These are phyloP conservation scores for Tribolium madens DNA, from an alignment of 1,140 invertebrate species.

Conservation along the genomic window DNA sequence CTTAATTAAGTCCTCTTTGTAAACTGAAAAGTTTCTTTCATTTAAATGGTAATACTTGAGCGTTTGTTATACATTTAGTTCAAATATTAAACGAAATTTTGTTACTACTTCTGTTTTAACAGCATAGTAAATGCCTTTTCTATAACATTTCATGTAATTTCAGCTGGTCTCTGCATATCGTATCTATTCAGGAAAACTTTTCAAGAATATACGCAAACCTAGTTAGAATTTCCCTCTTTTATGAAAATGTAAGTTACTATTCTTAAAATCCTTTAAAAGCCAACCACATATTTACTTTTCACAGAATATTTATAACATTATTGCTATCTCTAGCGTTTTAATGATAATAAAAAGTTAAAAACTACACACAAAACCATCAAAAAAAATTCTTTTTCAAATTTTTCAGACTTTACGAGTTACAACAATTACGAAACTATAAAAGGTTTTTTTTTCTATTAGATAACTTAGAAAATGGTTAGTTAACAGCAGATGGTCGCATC, in stretches of 20 bases:
- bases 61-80: background rate
- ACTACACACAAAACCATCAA: no score
- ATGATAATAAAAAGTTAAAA: no score
- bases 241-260: background rate
- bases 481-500: no score
- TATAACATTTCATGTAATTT: background rate
- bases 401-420: no score
- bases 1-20: background rate
- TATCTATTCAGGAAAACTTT: background rate
- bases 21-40: background rate
- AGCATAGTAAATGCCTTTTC: background rate
- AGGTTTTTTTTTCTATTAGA: no score
- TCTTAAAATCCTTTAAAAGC: background rate
- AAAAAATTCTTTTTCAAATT: no score
- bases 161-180: background rate
- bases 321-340: no score
- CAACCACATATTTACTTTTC: background rate
- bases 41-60: background rate
- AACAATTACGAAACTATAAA: no score
- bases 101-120: background rate
- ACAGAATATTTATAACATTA: no score
- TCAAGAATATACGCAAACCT: background rate
- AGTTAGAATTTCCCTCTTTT: background rate
- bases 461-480: no score
- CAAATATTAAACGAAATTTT: background rate